A percentile compares a stretch with the other conserved stretches of the same genome.
These are phyloP conservation scores for Gastrophryne carolinensis DNA, from an alignment of 2,797 vertebrate species.

Conservation along the genomic window DNA sequence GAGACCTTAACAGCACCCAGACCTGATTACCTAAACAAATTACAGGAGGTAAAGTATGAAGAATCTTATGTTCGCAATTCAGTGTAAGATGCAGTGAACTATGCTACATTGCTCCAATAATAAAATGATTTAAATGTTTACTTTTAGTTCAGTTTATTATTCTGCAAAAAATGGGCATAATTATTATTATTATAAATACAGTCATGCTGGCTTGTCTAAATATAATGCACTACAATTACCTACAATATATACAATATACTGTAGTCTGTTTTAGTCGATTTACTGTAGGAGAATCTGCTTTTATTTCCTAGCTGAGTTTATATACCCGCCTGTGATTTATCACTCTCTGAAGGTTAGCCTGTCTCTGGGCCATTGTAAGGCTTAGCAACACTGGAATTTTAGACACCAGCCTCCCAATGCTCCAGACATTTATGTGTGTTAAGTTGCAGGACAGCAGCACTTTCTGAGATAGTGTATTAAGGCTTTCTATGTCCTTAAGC, in stretches of 20 bases:
- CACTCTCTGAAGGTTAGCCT: conserved; percentile 23
- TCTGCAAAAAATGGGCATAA: too few relatives aligned
- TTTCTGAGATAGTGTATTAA: conserved; percentile 9
- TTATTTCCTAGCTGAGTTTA: conserved; percentile 27
- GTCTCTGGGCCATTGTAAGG: conserved; percentile 29
- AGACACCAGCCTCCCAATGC: neutral
- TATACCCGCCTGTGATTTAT: conserved; percentile 39
- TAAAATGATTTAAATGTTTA: neutral
- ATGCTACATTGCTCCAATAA: neutral
- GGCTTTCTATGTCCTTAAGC: conserved; percentile 8
- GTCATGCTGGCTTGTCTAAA: neutral
- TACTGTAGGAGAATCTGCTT: conserved; percentile 39
- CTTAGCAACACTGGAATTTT: conserved; percentile 28
- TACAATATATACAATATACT: conserved; percentile 8
- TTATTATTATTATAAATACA: neutral
- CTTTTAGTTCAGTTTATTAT: too few relatives aligned
- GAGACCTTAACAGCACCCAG: neutral
- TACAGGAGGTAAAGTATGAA: conserved; percentile 12
- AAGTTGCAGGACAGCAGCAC: conserved; percentile 9
- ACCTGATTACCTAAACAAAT: neutral
- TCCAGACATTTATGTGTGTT: conserved; percentile 31
- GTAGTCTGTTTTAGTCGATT: neutral
- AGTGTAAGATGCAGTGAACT: neutral
- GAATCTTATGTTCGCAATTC: neutral
- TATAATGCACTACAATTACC: neutral